Base-by-base conservation (phyloP, 1,140 invertebrate species). In the Brachionus manjavacas region DNA sequence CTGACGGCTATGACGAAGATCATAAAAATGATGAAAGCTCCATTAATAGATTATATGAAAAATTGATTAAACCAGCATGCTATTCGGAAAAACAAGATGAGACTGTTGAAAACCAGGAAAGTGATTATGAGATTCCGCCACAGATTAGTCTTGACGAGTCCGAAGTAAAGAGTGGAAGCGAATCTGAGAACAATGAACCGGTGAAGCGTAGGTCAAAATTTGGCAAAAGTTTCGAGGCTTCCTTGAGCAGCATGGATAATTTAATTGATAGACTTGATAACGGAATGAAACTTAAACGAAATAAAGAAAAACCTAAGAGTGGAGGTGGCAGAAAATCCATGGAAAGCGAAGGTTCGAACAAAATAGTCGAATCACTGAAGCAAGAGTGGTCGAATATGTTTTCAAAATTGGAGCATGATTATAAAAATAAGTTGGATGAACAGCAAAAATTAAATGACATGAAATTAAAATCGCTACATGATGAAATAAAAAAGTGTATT, bases 321-420 rank as follows among this genome's bases (percentile, higher is more conserved):
- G 20, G 1, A 46, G 16, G 3, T 9, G 49, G 20, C 3, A 60
- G 43, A 41, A 64, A 81, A 81, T 9, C 23, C 6, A 11, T 31
- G 7, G 6, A 16, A 43, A 46, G 25, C 9, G 72, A 76, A 52
- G 20, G 49, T 11, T 64, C 52, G 25, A 81, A 20, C 16, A 72
- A 81, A 81, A 60, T 81, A 20, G 41, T 81, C 16, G 79, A 81
- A 64, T 81, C 79, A 25, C 28, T 81, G 41, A 81, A 81, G 23
- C 64, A 60, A 81, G 79, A 81, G 20, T 81, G 79, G 79, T 81
- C 79, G 28, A 64, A 64, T 28, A 81, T 81, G 79, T 64, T 81
- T 39, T 23, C 20, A 4, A 81, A 81, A 28, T 35, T 81, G 12
- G 79, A 81, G 41, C 9, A 68, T 68, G 79, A 81, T 64, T 81